Evolutionary conservation across 2,113 vertebrate species (phyloP), one percentile per base, ranked within the genome.

Genomic region (Sphyrna mokarran): DNA sequence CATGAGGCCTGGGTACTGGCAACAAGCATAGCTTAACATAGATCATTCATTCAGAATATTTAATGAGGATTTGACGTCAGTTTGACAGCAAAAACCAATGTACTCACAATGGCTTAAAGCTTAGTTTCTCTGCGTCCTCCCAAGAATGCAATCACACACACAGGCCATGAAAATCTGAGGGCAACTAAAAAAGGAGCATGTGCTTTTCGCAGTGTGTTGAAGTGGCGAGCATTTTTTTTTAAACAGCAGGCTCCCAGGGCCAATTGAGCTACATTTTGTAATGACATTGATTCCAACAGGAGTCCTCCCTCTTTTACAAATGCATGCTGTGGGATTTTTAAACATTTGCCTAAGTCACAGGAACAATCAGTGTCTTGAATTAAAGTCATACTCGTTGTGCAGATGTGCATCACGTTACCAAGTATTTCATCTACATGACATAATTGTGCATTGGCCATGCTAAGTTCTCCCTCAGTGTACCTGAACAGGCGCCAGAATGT

Each of bases 41-140:
- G 26, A 48, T 48, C 23, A 95, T 33, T 95, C 94, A 95, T 95
- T 93, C 89, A 40, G 89, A 68, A 93, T 33, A 66, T 37, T 68
- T 66, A 68, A 68, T 37, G 89, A n/a, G 6, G 61, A 93, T 18
- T n/a, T 16, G 3, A 66, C 22, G 33, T 68, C 61, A 66, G 7
- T 40, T 20, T 63, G 61, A 93, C 89, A 93, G 89, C 89, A 63
- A 37, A n/a, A 91, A 29, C 61, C 29, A 58, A 66, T 66, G 16
- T 89, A n/a, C 61, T 93, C 80, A 33, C 29, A 37, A 16, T 18
- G 68, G 61, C 89, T 33, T 66, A 37, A 93, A 33, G 89, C 33
- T 66, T 66, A 93, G n/a, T 68, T n/a, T 66, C 61, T 37, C 33
- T 93, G 61, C n/a, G 68, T 1, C 58, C 33, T 37, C 20, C 66